Percentiles rank a stretch among this genome's conserved stretches.
These are phyloP conservation scores for Coptotermes formosanus DNA, from an alignment of 1,140 invertebrate genomes.

Conservation along the genomic window DNA sequence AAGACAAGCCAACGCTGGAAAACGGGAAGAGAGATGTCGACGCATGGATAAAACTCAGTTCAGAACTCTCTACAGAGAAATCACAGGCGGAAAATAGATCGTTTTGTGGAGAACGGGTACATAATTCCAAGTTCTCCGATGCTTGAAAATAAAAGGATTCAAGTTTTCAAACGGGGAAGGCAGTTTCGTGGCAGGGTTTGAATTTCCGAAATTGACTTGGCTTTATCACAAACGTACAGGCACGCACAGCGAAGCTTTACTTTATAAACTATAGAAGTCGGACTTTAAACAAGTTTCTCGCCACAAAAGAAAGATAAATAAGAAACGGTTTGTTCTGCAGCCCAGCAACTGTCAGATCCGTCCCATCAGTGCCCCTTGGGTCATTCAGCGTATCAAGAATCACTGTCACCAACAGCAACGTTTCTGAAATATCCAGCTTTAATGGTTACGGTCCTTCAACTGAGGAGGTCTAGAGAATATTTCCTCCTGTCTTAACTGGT, in stretches of 20 bases:
- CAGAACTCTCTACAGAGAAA: not conserved
- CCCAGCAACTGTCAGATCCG: not conserved
- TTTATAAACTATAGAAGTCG: not conserved
- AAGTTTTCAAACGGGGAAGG: not conserved
- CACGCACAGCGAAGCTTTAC: not conserved
- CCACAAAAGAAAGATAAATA: not conserved
- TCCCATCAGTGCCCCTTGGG: conserved; percentile 19
- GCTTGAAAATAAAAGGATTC: conserved; percentile 7
- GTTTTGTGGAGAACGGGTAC: not conserved
- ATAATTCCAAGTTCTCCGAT: not conserved
- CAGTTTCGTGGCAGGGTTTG: not conserved
- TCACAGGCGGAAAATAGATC: conserved; percentile 1
- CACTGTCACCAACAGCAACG: not conserved
- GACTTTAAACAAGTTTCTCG: not conserved
- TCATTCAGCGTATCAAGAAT: not conserved
- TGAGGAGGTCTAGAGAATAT: too few relatives aligned
- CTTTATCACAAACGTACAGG: conserved; percentile 21
- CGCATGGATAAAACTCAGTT: not conserved
- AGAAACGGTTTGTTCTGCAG: not conserved
- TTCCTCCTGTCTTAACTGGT: too few relatives aligned
- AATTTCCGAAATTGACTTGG: conserved; percentile 25
- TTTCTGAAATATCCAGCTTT: too few relatives aligned
- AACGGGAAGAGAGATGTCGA: not conserved
- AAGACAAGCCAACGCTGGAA: not conserved
- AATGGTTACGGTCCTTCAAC: too few relatives aligned